Percentiles rank a stretch among this genome's conserved stretches.
Conservation (phyloP, 2,797 vertebrate genomes). For the Podarcis lilfordi region DNA sequence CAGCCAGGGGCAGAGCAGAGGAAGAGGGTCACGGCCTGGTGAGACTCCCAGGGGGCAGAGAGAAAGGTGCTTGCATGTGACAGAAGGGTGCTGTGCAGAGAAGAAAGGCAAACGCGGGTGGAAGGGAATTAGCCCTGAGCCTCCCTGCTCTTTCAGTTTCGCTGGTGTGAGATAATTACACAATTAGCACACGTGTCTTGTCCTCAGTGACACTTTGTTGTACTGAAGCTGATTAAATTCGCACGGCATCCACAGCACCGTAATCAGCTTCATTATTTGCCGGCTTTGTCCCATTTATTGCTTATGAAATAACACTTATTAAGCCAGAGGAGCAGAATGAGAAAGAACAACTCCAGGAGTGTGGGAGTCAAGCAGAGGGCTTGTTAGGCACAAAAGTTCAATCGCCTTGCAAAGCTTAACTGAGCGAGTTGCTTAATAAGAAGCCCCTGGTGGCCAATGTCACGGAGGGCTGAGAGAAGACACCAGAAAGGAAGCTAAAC, state of each 20-base stretch:
- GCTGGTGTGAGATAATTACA: not conserved
- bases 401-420: not conserved
- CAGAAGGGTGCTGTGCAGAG: not conserved
- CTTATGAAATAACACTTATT: not conserved
- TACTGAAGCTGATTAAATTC: constrained; percentile 1
- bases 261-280: not conserved
- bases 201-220: not conserved
- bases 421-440: not conserved
- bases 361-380: not conserved
- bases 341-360: not conserved
- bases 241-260: not conserved
- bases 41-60: too few relatives aligned
- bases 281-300: not conserved
- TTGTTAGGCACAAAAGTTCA: too few relatives aligned
- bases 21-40: too few relatives aligned
- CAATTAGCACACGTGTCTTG: not conserved
- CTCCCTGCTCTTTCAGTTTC: not conserved
- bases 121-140: not conserved
- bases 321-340: not conserved
- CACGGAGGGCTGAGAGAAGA: too few relatives aligned
- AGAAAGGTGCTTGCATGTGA: too few relatives aligned
- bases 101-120: not conserved
- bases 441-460: too few relatives aligned
- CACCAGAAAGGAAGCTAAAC: not conserved
- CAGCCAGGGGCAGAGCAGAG: not conserved